Percentiles rank a stretch among this genome's conserved stretches.
phyloP scores from a whole-genome alignment of 2,797 vertebrate species.

The Ptychobarbus kaznakovi region DNA sequence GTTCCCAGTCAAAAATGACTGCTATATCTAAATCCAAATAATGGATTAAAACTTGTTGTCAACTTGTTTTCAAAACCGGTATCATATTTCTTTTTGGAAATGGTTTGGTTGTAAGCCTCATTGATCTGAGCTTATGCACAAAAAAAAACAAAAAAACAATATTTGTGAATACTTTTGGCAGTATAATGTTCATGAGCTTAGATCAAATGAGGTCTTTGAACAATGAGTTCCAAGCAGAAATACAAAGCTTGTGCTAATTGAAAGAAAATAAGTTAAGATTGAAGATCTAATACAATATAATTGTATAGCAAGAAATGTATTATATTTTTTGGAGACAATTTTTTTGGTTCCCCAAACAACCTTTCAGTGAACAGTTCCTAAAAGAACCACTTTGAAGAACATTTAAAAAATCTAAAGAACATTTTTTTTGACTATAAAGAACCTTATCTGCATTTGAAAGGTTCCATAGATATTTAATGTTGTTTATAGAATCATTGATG shows the following conservation, averaged over 20 bases:
- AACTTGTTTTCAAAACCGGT: not conserved
- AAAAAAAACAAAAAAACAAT: too few relatives aligned
- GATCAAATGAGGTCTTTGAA: not conserved
- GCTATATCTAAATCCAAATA: not conserved
- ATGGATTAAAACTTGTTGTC: not conserved
- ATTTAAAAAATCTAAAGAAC: not conserved
- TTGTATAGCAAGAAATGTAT: not conserved
- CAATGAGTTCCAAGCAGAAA: not conserved
- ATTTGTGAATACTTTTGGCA: not conserved
- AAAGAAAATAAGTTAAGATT: too few relatives aligned
- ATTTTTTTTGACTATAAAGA: too few relatives aligned
- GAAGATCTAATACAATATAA: too few relatives aligned
- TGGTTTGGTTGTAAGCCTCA: not conserved
- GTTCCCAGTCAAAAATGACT: not conserved
- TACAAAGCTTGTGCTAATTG: too few relatives aligned
- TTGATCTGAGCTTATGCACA: not conserved
- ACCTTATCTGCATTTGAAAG: not conserved
- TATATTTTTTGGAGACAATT: too few relatives aligned
- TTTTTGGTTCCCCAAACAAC: too few relatives aligned
- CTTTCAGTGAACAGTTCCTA: too few relatives aligned
- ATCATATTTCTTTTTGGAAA: not conserved
- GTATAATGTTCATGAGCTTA: not conserved
- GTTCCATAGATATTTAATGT: too few relatives aligned
- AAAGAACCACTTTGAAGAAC: too few relatives aligned
- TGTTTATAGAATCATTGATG: too few relatives aligned